Percentiles rank a stretch among this genome's conserved stretches.
Conservation (phyloP, 2,888 invertebrate genomes). For the Cryptophagus acutangulus region DNA sequence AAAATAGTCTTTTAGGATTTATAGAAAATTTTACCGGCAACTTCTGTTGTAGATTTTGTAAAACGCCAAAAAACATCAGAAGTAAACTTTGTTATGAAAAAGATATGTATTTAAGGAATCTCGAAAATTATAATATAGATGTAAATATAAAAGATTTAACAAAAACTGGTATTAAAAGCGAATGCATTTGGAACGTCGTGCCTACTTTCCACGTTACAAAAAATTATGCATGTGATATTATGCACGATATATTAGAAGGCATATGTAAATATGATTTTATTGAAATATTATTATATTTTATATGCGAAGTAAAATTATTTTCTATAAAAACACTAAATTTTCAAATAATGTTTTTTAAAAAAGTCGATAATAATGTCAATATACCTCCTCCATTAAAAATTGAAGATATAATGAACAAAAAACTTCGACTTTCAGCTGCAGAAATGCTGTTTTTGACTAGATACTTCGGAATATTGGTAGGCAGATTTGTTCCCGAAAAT, state of each 20-base stretch:
- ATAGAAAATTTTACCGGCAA: slow-evolving; percentile 6
- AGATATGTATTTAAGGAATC: neutral
- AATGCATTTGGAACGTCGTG: neutral
- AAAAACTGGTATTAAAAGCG: neutral
- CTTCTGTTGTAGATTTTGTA: slow-evolving; percentile 4
- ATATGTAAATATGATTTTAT: slow-evolving; percentile 3
- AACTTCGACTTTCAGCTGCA: slow-evolving; percentile 1
- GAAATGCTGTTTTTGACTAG: slow-evolving; percentile 3
- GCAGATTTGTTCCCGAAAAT: neutral
- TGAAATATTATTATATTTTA: neutral
- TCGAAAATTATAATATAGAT: neutral
- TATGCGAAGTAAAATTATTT: slow-evolving; percentile 3
- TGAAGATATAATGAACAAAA: slow-evolving; percentile 1
- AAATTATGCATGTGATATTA: slow-evolving; percentile 4
- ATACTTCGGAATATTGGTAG: neutral
- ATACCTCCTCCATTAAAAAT: neutral
- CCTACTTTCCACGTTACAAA: slow-evolving; percentile 3
- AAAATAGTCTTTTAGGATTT: slow-evolving; percentile 4
- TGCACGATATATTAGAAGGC: slow-evolving; percentile 5
- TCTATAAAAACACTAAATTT: slow-evolving; percentile 1
- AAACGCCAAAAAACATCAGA: slow-evolving; percentile 1
- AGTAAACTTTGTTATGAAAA: neutral
- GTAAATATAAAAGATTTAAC: neutral
- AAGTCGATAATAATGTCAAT: neutral
- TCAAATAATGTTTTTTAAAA: neutral